A percentile compares a stretch with the other conserved stretches of the same genome.
Conservation (phyloP, 1,140 invertebrate genomes). For the Phocides pigmalion region DNA sequence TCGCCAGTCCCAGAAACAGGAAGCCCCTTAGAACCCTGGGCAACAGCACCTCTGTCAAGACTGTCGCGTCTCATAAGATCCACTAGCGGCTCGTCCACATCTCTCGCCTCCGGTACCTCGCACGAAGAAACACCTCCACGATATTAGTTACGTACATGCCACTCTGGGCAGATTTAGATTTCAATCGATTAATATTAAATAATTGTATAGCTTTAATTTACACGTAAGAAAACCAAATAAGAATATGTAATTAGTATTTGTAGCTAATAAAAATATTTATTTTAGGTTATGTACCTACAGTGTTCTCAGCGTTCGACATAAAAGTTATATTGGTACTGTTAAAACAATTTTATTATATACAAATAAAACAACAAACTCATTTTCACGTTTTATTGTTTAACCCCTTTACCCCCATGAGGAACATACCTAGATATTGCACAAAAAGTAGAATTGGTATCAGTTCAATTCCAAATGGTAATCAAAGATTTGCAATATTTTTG, state of each 20-base stretch:
- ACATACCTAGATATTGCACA: constrained; percentile 6
- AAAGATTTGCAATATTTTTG: no score
- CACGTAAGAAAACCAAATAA: neutral
- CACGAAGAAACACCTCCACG: constrained; percentile 38
- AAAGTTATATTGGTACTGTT: constrained; percentile 7
- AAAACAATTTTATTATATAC: constrained; percentile 21
- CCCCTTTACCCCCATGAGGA: constrained; percentile 15
- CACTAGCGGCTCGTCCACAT: constrained; percentile 57
- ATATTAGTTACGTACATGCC: constrained; percentile 16
- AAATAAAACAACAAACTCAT: constrained; percentile 49
- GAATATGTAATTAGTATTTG: neutral
- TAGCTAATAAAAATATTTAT: constrained; percentile 1
- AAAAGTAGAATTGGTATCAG: neutral
- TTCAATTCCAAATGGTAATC: no score
- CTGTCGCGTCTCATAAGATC: constrained; percentile 66
- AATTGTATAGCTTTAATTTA: constrained; percentile 12
- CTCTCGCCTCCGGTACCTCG: constrained; percentile 49
- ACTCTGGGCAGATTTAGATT: neutral
- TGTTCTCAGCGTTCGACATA: constrained; percentile 16
- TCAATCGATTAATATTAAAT: neutral
- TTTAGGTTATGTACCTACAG: constrained; percentile 4
- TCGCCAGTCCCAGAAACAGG: constrained; percentile 60
- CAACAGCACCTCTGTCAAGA: constrained; percentile 64
- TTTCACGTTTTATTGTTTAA: constrained; percentile 45
- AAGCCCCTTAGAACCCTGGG: constrained; percentile 72